Percentiles rank a stretch among this genome's conserved stretches.
phyloP scores from a whole-genome alignment of 2,888 invertebrate genomes.

The Panopea generosa region DNA sequence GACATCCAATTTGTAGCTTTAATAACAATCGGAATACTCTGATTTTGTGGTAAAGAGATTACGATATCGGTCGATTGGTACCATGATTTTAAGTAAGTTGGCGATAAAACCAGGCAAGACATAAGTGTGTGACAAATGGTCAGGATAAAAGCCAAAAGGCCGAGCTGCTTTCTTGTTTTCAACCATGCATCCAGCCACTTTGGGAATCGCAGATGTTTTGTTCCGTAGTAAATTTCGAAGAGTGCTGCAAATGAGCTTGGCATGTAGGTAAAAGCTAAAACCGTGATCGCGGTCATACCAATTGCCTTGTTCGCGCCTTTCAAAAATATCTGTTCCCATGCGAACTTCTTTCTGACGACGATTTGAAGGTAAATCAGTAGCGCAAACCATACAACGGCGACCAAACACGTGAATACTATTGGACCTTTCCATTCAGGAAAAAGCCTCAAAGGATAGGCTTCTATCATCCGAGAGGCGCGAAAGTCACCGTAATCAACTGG shows the following conservation, averaged over 20 bases:
- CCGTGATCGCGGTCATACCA: conserved; percentile 78
- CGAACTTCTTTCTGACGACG: conserved; percentile 66
- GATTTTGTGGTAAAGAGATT: conserved; percentile 64
- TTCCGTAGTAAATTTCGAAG: conserved; percentile 74
- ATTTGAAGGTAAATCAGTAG: conserved; percentile 74
- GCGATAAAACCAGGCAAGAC: conserved; percentile 75
- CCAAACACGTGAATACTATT: conserved; percentile 67
- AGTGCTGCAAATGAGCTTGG: conserved; percentile 75
- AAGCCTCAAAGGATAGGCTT: conserved; percentile 69
- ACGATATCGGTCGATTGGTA: conserved; percentile 60
- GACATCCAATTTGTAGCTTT: conserved; percentile 71
- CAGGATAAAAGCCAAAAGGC: conserved; percentile 74
- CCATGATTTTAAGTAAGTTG: conserved; percentile 75
- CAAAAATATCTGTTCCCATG: conserved; percentile 76
- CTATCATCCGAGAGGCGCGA: conserved; percentile 72
- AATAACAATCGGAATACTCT: conserved; percentile 58
- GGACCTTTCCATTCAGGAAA: conserved; percentile 77
- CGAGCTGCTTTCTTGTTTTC: conserved; percentile 76
- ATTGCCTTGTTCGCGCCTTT: conserved; percentile 77
- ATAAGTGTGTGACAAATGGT: conserved; percentile 74
- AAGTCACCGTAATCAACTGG: conserved; percentile 75
- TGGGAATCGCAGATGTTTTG: conserved; percentile 78
- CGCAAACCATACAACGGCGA: conserved; percentile 75
- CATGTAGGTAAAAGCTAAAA: conserved; percentile 77
- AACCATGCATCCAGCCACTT: conserved; percentile 77